phyloP scores from a whole-genome alignment of 2,113 vertebrate species.

The Anhinga rufa region DNA sequence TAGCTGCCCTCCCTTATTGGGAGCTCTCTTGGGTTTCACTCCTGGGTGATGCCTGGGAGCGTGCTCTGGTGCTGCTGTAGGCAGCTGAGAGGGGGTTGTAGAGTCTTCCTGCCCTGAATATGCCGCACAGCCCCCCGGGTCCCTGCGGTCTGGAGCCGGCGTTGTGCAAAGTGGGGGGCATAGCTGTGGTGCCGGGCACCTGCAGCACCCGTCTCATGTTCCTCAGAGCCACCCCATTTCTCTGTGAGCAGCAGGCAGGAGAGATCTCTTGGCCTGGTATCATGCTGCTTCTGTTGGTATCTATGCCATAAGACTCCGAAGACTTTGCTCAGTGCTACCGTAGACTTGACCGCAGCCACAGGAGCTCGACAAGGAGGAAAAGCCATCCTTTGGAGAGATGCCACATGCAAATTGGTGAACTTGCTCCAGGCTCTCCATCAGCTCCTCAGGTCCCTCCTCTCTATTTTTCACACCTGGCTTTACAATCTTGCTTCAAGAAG shows the following conservation, averaged over 20 bases:
- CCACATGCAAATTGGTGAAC: neutral
- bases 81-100: neutral
- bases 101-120: neutral
- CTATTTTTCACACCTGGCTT: neutral
- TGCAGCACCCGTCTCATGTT: neutral
- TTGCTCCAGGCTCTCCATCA: neutral
- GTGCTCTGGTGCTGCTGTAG: neutral
- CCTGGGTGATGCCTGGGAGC: neutral
- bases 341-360: neutral
- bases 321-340: neutral
- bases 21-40: conserved; percentile 6
- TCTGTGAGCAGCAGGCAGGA: neutral
- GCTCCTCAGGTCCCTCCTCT: neutral
- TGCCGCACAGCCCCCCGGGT: neutral
- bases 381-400: neutral
- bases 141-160: neutral
- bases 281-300: neutral
- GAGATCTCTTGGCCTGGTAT: neutral
- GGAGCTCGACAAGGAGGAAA: neutral
- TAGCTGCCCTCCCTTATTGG: neutral
- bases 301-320: neutral
- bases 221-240: neutral
- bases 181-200: neutral
- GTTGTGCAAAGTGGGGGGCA: fast-evolving
- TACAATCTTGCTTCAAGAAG: neutral